Conservation (phyloP, 1,140 invertebrate genomes). For the Drosophila varians region DNA sequence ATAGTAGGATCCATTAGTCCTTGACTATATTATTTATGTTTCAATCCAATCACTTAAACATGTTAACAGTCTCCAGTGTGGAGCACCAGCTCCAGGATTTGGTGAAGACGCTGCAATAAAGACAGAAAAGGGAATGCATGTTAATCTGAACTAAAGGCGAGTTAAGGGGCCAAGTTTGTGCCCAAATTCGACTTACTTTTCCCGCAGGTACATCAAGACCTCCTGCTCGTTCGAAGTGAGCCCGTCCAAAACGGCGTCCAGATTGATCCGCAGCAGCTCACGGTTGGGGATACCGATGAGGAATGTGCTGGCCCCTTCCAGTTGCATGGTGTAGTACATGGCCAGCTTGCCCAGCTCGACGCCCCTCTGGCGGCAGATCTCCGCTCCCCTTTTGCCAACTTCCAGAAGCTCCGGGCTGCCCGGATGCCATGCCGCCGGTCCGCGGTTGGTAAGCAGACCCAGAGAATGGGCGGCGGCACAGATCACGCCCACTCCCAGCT, state of each 20-base stretch:
- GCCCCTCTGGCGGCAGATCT: slow-evolving; percentile 88
- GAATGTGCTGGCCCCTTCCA: slow-evolving; percentile 86
- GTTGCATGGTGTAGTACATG: slow-evolving; percentile 87
- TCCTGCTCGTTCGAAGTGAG: slow-evolving; percentile 86
- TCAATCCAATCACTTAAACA: slow-evolving; percentile 30
- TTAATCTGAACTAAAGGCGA: neutral
- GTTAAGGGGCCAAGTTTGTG: slow-evolving; percentile 64
- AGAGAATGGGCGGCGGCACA: slow-evolving; percentile 92
- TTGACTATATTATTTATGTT: too few relatives aligned
- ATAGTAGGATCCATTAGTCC: too few relatives aligned
- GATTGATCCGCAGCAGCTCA: slow-evolving; percentile 86
- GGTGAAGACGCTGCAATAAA: slow-evolving; percentile 69
- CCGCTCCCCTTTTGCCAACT: slow-evolving; percentile 86
- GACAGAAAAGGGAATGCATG: slow-evolving; percentile 10
- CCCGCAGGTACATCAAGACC: slow-evolving; percentile 86
- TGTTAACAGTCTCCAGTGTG: slow-evolving; percentile 53
- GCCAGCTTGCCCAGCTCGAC: slow-evolving; percentile 90
- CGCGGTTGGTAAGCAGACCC: slow-evolving; percentile 91
- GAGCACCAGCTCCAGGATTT: slow-evolving; percentile 80
- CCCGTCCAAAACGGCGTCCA: slow-evolving; percentile 86
- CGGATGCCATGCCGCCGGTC: slow-evolving; percentile 93
- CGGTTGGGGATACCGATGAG: slow-evolving; percentile 89
- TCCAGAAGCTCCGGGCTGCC: slow-evolving; percentile 88
- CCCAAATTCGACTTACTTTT: slow-evolving; percentile 85
- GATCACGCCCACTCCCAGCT: slow-evolving; percentile 90